Base-by-base conservation (phyloP, 2,113 vertebrate genomes). In the Ceratotherium simum region DNA sequence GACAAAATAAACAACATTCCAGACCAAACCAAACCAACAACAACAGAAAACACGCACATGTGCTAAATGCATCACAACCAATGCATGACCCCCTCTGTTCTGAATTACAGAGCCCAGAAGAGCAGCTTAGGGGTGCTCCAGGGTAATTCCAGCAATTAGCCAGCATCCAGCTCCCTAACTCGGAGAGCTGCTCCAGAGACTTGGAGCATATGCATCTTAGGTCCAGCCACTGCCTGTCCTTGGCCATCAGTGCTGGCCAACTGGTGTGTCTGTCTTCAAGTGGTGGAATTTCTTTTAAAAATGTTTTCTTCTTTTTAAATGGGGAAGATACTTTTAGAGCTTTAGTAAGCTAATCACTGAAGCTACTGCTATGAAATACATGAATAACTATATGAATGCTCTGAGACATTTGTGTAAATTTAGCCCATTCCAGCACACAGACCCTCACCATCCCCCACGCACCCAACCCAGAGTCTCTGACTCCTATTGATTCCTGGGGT, bases 181-280 rank as follows among this genome's bases (percentile, higher is more conserved):
- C 75, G 33, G 9, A 39, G n/a, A 76, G 70, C 56, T 14, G 27
- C 56, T 56, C 23, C 9, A 1, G 7, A 51, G 60, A 11, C 42
- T 17, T 8, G n/a, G 29, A 36, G 27, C 36, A 2, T 20, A 1
- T 2, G 14, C 51, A 0, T 6, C 9, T 79, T 67, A 18, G 21
- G 29, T 39, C 31, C 14, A 51, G 76, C 39, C 46, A 17, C 18
- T 31, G 46, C 75, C 48, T 27, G 51, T 27, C 54, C 6, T 51
- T 65, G 51, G 60, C 31, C 16, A 5, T 60, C 23, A 7, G 18
- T n/a, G 25, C 81, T 20, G 69, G 3, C 54, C 39, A 27, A 27
- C 23, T 69, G 16, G 2, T 36, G 21, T 54, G 85, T 20, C 39
- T 31, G 0, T 39, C 78, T 69, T 60, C 12, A 75, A 58, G 69